Percentiles rank a stretch among this genome's conserved stretches.
phyloP scores from a whole-genome alignment of 1,140 invertebrate species.

The Hylaeus anthracinus region DNA sequence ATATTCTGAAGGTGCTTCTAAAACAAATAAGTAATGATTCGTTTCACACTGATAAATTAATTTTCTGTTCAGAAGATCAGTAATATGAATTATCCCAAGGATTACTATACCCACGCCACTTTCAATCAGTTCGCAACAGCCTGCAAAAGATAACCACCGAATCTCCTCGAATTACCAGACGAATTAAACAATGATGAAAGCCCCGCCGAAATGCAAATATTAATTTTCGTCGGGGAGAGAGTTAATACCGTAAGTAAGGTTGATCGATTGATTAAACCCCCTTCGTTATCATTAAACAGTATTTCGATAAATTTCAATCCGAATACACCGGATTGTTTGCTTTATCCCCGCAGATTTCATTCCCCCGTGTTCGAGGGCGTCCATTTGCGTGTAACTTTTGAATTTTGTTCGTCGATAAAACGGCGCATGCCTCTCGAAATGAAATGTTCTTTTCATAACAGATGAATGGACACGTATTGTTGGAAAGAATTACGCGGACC shows the following conservation, averaged over 20 bases:
- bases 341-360: constrained; percentile 30
- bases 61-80: too few species aligned
- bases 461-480: not conserved
- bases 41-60: too few species aligned
- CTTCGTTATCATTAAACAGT: constrained; percentile 5
- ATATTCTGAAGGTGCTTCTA: too few species aligned
- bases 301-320: constrained; percentile 19
- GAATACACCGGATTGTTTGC: constrained; percentile 4
- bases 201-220: not conserved
- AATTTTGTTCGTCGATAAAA: constrained; percentile 35
- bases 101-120: not conserved
- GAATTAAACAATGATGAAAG: not conserved
- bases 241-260: constrained; percentile 7
- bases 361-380: not conserved
- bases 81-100: not conserved
- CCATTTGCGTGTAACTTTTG: not conserved
- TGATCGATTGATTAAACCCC: not conserved
- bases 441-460: not conserved
- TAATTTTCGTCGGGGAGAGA: not conserved
- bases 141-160: not conserved
- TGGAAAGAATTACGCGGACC: not conserved
- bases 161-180: not conserved
- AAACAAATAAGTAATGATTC: too few species aligned
- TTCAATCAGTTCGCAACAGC: not conserved
- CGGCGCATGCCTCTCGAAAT: not conserved